These are phyloP conservation scores for Gymnoscopelus braueri DNA, from an alignment of 2,797 vertebrate genomes.

Conservation along the genomic window DNA sequence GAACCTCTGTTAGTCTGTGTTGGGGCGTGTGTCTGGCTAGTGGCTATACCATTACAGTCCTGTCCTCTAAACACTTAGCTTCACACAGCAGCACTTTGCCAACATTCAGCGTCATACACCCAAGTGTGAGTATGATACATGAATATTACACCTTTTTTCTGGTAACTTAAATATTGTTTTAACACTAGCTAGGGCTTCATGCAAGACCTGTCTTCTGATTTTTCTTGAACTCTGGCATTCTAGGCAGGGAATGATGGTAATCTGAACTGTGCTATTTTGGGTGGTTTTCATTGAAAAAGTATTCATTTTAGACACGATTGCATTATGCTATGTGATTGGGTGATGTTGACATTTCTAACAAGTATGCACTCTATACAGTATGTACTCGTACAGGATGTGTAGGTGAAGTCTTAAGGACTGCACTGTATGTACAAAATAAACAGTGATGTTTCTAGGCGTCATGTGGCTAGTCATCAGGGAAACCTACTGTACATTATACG, in stretches of 20 bases:
- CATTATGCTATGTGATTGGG: not conserved
- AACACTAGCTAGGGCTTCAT: not conserved
- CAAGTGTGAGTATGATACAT: not conserved
- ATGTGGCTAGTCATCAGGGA: too few species aligned
- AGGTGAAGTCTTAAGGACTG: too few species aligned
- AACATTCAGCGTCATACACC: slow-evolving; percentile 14
- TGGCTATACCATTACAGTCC: slow-evolving; percentile 21
- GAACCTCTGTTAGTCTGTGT: slow-evolving; percentile 40
- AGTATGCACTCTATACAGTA: too few species aligned
- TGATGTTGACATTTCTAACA: not conserved
- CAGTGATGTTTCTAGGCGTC: too few species aligned
- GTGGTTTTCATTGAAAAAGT: not conserved
- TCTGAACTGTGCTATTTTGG: too few species aligned
- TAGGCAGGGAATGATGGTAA: too few species aligned
- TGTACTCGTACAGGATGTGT: too few species aligned
- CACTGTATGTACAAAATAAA: too few species aligned
- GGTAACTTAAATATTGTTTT: not conserved
- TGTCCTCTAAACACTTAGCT: slow-evolving; percentile 35
- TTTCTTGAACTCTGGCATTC: too few species aligned
- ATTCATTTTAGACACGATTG: not conserved
- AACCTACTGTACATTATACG: too few species aligned
- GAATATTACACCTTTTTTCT: slow-evolving; percentile 3
- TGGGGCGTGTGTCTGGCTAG: slow-evolving; percentile 8
- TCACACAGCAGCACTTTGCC: slow-evolving; percentile 2
- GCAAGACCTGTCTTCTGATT: too few species aligned